Percentiles rank a stretch among this genome's conserved stretches.
Conservation (phyloP, 1,140 invertebrate species). For the Ceratina japonica region DNA sequence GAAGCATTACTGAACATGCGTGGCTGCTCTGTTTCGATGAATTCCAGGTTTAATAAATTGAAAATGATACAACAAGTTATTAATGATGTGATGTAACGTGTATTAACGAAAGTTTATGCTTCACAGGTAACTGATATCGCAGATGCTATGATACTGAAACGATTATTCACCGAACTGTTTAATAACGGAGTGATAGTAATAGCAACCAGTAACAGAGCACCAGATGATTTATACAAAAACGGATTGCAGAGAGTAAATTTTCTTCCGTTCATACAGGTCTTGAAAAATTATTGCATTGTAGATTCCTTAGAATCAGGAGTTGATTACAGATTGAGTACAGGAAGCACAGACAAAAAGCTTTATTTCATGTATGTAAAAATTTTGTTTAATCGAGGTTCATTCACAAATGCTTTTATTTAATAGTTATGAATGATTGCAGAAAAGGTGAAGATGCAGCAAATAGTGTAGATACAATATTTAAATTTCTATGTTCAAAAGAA, state of each 20-base stretch:
- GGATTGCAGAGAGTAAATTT: constrained; percentile 98
- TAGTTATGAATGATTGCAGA: constrained; percentile 74
- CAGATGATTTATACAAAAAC: constrained; percentile 99
- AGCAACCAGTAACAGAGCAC: constrained; percentile 97
- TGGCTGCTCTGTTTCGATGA: constrained; percentile 99
- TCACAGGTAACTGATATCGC: constrained; percentile 97
- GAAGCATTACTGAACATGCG: constrained; percentile 89
- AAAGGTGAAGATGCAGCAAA: constrained; percentile 82
- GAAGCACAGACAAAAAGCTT: constrained; percentile 81
- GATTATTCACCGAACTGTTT: constrained; percentile 97
- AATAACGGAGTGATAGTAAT: constrained; percentile 94
- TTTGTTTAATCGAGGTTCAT: background rate
- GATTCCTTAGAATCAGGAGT: constrained; percentile 94
- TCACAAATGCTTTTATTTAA: constrained; percentile 24
- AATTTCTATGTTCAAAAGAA: constrained; percentile 92
- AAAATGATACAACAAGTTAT: constrained; percentile 15
- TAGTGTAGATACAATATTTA: constrained; percentile 92
- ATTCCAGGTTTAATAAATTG: constrained; percentile 89
- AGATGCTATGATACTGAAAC: constrained; percentile 98
- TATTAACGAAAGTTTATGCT: constrained; percentile 42
- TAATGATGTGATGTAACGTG: background rate
- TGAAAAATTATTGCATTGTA: constrained; percentile 91
- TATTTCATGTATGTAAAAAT: constrained; percentile 86
- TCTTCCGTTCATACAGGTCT: constrained; percentile 96
- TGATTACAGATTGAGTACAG: constrained; percentile 91